A percentile compares a stretch with the other conserved stretches of the same genome.
Evolutionary conservation across 2,888 invertebrate genomes (phyloP).

Genomic region (Andrena trimmerana): DNA sequence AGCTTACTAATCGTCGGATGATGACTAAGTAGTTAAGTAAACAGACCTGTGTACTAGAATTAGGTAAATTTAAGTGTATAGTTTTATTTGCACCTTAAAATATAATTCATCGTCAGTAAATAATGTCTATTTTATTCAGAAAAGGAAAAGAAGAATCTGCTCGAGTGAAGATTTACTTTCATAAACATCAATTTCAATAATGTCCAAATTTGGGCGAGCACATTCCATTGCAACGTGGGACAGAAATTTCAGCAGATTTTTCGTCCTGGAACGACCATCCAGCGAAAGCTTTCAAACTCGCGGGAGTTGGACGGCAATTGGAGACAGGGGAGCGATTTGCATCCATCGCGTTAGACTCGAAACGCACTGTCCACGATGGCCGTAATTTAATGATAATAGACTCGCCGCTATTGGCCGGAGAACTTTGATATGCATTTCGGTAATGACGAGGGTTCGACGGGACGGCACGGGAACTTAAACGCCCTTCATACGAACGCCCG

Average conservation of each 20-base stretch:
- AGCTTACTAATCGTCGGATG: slow-evolving; percentile 11
- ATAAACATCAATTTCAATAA: no score
- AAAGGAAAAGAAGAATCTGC: no score
- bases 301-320: neutral
- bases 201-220: no score
- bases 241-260: neutral
- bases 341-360: slow-evolving; percentile 3
- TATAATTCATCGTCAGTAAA: no score
- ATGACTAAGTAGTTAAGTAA: slow-evolving; percentile 9
- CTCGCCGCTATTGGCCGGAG: slow-evolving; percentile 36
- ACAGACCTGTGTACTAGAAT: no score
- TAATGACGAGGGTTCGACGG: slow-evolving; percentile 64
- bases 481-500: slow-evolving; percentile 25
- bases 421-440: slow-evolving; percentile 63
- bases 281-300: neutral
- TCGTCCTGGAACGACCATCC: neutral
- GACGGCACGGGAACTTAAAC: slow-evolving; percentile 57
- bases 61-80: no score
- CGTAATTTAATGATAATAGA: slow-evolving; percentile 14
- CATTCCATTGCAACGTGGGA: neutral
- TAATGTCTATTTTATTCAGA: no score
- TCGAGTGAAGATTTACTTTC: no score
- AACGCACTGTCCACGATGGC: neutral
- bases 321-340: neutral
- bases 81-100: no score